Percentiles rank a stretch among this genome's conserved stretches.
These are phyloP conservation scores for Chaetophractus vellerosus DNA, from an alignment of 2,797 vertebrate species.

Conservation along the genomic window DNA sequence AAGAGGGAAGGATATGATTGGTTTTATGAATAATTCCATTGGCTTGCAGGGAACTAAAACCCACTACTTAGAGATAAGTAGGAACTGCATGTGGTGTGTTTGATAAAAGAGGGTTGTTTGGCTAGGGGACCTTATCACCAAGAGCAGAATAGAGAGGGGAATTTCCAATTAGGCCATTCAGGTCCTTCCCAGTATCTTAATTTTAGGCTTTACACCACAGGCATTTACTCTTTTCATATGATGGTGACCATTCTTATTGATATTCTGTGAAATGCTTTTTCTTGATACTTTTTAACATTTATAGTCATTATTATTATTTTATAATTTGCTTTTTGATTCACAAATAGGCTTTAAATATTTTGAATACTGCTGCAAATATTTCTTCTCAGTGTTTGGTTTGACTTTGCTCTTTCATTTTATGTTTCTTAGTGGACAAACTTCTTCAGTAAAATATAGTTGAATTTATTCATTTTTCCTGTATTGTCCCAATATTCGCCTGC, in stretches of 20 bases:
- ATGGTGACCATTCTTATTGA: not conserved
- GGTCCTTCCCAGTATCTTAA: too few relatives aligned
- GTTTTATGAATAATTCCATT: not conserved
- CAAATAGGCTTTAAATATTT: not conserved
- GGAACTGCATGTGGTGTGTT: not conserved
- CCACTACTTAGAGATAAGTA: not conserved
- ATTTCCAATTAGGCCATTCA: not conserved
- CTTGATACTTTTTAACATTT: not conserved
- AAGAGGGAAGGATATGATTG: too few relatives aligned
- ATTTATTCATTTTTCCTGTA: not conserved
- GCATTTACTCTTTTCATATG: not conserved
- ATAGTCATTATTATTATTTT: not conserved
- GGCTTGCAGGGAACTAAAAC: rapidly evolving
- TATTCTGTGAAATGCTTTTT: not conserved
- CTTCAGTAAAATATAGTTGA: not conserved
- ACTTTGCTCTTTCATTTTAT: not conserved
- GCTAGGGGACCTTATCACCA: not conserved
- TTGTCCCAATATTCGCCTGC: not conserved
- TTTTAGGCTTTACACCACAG: not conserved
- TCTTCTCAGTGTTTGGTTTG: not conserved
- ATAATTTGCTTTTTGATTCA: not conserved
- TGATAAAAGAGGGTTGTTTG: not conserved
- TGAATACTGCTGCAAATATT: not conserved
- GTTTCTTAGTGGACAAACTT: not conserved
- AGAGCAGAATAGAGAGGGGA: not conserved